These are phyloP conservation scores for Agrotis clavis DNA, from an alignment of 2,888 invertebrate species.

Conservation along the genomic window DNA sequence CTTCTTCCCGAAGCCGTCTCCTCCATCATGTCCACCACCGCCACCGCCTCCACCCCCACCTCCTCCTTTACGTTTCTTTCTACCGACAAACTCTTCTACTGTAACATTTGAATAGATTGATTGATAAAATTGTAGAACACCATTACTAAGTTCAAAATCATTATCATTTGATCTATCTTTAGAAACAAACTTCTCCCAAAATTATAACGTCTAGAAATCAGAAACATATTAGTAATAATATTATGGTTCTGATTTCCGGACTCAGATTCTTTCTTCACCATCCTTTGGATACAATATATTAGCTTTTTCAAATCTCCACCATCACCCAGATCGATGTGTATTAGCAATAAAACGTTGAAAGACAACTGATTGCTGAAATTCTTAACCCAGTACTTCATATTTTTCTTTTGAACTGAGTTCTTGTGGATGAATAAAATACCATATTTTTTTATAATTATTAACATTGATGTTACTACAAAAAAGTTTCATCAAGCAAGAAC, in stretches of 20 bases:
- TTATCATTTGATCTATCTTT: too few species aligned
- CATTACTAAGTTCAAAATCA: too few species aligned
- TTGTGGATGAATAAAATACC: background rate
- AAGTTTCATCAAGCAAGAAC: rapidly evolving
- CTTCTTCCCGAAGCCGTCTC: constrained; percentile 86
- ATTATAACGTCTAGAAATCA: too few species aligned
- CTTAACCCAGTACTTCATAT: background rate
- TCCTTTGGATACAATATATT: too few species aligned
- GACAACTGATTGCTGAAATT: background rate
- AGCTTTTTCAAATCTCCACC: background rate
- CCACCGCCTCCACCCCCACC: constrained; percentile 75
- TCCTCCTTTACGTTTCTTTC: constrained; percentile 84
- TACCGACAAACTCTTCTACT: constrained; percentile 86
- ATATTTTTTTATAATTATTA: too few species aligned
- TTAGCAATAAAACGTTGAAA: background rate
- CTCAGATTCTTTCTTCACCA: too few species aligned
- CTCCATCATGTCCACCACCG: constrained; percentile 80
- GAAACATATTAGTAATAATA: background rate
- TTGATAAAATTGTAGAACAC: too few species aligned
- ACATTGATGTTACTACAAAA: background rate
- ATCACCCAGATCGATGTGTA: background rate
- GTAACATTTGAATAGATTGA: constrained; percentile 47
- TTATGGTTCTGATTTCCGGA: too few species aligned
- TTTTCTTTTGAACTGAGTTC: too few species aligned
- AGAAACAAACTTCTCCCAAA: background rate